Evolutionary conservation across 1,140 invertebrate species (phyloP), one percentile per base, ranked within the genome.

Genomic region (Elysia chlorotica): DNA sequence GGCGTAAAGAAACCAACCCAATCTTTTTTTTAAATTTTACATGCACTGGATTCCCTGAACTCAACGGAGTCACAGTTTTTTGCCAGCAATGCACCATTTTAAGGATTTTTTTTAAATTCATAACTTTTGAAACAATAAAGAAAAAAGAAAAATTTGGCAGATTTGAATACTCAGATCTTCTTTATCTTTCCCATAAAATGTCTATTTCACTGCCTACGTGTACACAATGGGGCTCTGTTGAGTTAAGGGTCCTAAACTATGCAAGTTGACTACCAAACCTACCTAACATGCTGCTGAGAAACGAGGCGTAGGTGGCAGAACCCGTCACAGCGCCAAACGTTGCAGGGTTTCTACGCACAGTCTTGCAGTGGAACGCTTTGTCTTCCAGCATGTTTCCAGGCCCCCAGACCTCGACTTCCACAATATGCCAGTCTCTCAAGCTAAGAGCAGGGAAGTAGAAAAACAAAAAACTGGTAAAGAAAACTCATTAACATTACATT

Each of bases 341-440:
- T n/a, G 91, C 90, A 19, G 91, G 91, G 81, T 91, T 92, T 61
- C 83, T 86, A 53, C 91, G 79, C 1, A 88, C 83, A 5, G 91
- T 90, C 37, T 88, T 85, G 2, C 89, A 88, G 74, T 86, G 83
- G 75, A 91, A 92, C 37, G 80, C 79, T 25, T 74, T 79, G 23
- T 80, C 81, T 19, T 81, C 68, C 25, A 77, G 77, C 14, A 88
- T 87, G 72, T 87, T 82, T 33, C 82, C 79, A 30, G 87, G 87
- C 37, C 91, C 91, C 74, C 83, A 88, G 1, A 88, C 88, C 59
- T 91, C 90, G 36, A 91, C 87, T 81, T 91, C 89, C 10, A 92
- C 89, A 30, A 91, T 86, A 80, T 92, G 91, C 87, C 89, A 90
- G 70, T 91, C 87, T 37, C 76, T 81, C 33, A 91, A 74, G 56